These are phyloP conservation scores for Xylota sylvarum DNA, from an alignment of 2,888 invertebrate genomes.

Conservation along the genomic window DNA sequence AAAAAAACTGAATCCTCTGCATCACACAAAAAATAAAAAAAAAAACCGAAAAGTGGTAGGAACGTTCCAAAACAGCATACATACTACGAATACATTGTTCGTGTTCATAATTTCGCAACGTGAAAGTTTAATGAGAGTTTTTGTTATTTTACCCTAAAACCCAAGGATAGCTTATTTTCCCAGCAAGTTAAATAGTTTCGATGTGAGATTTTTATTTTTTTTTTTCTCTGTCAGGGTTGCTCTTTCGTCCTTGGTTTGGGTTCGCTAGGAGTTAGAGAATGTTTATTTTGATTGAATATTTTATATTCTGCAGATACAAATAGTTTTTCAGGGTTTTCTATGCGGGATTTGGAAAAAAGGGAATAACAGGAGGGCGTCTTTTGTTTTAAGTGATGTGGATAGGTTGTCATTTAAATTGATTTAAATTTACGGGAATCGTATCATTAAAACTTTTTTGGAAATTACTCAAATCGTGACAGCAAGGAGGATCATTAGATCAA, in stretches of 20 bases:
- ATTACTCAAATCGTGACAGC: too few relatives aligned
- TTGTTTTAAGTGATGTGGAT: not conserved
- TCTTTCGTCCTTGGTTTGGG: not conserved
- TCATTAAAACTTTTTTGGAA: not conserved
- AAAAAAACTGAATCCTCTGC: slow-evolving; percentile 1
- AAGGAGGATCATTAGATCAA: too few relatives aligned
- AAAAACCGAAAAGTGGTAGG: not conserved
- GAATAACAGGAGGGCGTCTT: not conserved
- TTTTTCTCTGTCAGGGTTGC: not conserved
- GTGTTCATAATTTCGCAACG: slow-evolving; percentile 62
- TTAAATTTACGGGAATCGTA: not conserved
- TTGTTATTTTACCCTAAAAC: not conserved
- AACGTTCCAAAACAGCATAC: not conserved
- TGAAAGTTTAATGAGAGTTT: slow-evolving; percentile 72
- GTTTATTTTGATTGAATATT: slow-evolving; percentile 19
- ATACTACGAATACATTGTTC: slow-evolving; percentile 28
- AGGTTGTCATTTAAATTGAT: not conserved
- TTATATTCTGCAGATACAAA: not conserved
- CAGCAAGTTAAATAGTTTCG: slow-evolving; percentile 17
- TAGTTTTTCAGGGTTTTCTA: not conserved
- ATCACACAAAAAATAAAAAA: not conserved
- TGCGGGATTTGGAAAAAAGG: not conserved
- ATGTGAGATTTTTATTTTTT: not conserved
- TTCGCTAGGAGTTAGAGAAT: not conserved
- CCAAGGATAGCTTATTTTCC: slow-evolving; percentile 11